Conservation (phyloP, 2,113 vertebrate genomes). For the Ginglymostoma cirratum region DNA sequence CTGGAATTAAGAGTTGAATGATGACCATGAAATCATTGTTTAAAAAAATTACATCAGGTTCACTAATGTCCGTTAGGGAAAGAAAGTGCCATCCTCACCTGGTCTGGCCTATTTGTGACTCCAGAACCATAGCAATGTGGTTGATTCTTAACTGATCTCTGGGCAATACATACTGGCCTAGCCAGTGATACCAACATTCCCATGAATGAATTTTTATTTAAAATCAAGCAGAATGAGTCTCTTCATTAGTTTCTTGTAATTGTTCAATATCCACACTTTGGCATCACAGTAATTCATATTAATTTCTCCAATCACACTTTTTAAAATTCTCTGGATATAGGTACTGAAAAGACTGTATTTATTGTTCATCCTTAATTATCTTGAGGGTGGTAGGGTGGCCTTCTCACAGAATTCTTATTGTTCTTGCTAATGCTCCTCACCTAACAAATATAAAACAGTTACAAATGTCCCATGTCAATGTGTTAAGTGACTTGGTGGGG, state of each 20-base stretch:
- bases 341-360: neutral
- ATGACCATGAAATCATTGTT: too few relatives aligned
- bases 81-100: too few relatives aligned
- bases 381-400: neutral
- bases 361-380: neutral
- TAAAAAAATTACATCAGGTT: too few relatives aligned
- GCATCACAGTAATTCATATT: neutral
- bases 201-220: too few relatives aligned
- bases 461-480: neutral
- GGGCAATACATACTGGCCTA: too few relatives aligned
- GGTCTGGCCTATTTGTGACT: too few relatives aligned
- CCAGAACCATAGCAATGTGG: too few relatives aligned
- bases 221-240: neutral
- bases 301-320: neutral
- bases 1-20: too few relatives aligned
- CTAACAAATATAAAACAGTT: neutral
- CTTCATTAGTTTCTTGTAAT: neutral
- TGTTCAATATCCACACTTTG: neutral
- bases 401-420: neutral
- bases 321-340: neutral
- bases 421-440: neutral
- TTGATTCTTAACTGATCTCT: too few relatives aligned
- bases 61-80: too few relatives aligned
- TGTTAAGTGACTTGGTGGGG: neutral
- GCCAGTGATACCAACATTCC: too few relatives aligned